Percentiles rank a stretch among this genome's conserved stretches.
phyloP scores from a whole-genome alignment of 2,113 vertebrate species.

The Scortum barcoo region DNA sequence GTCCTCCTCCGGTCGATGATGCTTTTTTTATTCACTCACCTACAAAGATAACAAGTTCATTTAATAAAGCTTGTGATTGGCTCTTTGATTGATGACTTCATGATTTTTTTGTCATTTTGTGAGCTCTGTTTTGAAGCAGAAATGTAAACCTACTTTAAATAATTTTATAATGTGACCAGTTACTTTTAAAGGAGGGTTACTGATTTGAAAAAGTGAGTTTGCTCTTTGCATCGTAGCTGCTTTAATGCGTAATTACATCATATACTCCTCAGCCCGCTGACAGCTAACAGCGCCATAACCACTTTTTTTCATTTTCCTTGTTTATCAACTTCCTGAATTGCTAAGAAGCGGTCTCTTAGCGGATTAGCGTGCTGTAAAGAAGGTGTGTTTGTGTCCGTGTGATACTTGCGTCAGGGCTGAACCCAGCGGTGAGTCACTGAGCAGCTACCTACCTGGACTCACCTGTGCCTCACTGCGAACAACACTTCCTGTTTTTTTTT shows the following conservation, averaged over 20 bases:
- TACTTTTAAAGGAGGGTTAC: too few relatives aligned
- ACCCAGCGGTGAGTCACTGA: slow-evolving; percentile 22
- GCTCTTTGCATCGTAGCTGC: too few relatives aligned
- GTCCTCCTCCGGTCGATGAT: background rate
- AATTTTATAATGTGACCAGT: background rate
- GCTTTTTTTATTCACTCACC: background rate
- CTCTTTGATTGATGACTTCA: background rate
- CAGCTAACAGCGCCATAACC: background rate
- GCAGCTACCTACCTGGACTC: slow-evolving; percentile 24
- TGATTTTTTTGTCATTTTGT: background rate
- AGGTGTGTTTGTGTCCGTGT: slow-evolving; percentile 37
- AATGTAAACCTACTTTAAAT: background rate
- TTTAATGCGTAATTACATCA: background rate
- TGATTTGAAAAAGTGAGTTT: background rate
- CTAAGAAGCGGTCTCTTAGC: background rate
- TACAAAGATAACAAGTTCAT: background rate
- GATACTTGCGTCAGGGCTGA: background rate
- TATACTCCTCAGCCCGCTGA: background rate
- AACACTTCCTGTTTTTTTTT: slow-evolving; percentile 50
- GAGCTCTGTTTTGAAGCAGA: background rate
- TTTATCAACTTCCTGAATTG: slow-evolving; percentile 20
- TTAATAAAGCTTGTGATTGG: background rate
- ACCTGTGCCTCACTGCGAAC: background rate
- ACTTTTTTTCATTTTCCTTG: background rate
- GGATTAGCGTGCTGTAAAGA: background rate